Conservation (phyloP, 1,140 invertebrate species). For the Danaus plexippus region DNA sequence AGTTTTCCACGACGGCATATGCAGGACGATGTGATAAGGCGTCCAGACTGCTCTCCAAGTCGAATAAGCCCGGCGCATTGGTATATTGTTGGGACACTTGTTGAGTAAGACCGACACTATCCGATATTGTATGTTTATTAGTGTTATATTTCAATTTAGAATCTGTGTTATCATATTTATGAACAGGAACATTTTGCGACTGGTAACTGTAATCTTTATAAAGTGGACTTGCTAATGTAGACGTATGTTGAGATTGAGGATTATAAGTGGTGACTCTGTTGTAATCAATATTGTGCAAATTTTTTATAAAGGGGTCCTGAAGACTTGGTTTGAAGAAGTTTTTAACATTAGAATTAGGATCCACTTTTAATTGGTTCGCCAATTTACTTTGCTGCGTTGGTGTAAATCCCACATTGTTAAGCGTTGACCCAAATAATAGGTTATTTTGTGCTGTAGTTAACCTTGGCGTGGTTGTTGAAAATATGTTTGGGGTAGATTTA, state of each 20-base stretch:
- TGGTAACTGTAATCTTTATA: slow-evolving; percentile 32
- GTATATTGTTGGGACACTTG: slow-evolving; percentile 46
- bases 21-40: slow-evolving; percentile 36
- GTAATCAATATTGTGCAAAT: slow-evolving; percentile 32
- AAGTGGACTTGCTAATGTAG: slow-evolving; percentile 36
- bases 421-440: slow-evolving; percentile 38
- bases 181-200: slow-evolving; percentile 29
- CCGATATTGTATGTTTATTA: slow-evolving; percentile 45
- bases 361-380: slow-evolving; percentile 44
- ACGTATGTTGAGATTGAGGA: slow-evolving; percentile 47
- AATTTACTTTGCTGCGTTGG: slow-evolving; percentile 48
- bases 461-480: slow-evolving; percentile 51
- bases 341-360: slow-evolving; percentile 50
- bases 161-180: slow-evolving; percentile 41
- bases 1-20: slow-evolving; percentile 66
- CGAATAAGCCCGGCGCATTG: slow-evolving; percentile 31
- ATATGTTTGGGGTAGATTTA: slow-evolving; percentile 48
- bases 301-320: slow-evolving; percentile 61
- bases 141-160: slow-evolving; percentile 40
- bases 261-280: slow-evolving; percentile 62
- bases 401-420: slow-evolving; percentile 41
- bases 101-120: slow-evolving; percentile 49
- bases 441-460: slow-evolving; percentile 45
- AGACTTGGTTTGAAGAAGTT: slow-evolving; percentile 61
- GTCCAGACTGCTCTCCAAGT: slow-evolving; percentile 31